Base-by-base conservation (phyloP, 2,113 vertebrate species). In the Calyptomena viridis region DNA sequence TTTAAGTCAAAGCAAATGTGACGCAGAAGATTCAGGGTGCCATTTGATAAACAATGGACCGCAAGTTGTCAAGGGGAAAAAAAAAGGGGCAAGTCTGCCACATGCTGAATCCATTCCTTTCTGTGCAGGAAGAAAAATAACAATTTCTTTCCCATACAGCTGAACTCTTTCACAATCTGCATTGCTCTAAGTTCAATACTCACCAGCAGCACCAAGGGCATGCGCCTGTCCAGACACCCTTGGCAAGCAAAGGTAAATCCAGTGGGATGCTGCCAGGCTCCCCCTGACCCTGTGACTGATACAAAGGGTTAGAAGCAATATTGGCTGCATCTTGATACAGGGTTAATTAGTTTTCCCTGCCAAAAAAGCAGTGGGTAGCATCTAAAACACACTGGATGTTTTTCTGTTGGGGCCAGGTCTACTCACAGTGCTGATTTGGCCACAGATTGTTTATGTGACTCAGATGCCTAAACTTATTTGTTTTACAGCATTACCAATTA, bases 401-500 rank as follows among this genome's bases (percentile, higher is more conserved):
- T 91, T 92, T 55, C 60, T 8, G 0, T 17, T 64, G 12, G 37
- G 73, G 53, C 46, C 52, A n/a, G 53, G 30, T 78, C 75, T 79
- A 11, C 80, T 95, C 80, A 76, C 8, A 14, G 84, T 62, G 84
- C 64, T 87, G 59, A 79, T 96, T 77, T 87, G 72, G 74, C 46
- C 3, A 8, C 77, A 95, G 79, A 79, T 63, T 97, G 84, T 67
- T 66, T 39, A 14, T 23, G 63, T 92, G 92, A 90, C 94, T 96
- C 91, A 40, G 56, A 96, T 89, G 59, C 40, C 87, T 95, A 95
- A 97, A 97, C 85, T 89, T 80, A 93, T 91, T 76, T 89, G 56
- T 87, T 97, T 86, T 95, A 95, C 72, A 85, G 95, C 94, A 94
- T 97, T 98, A 97, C 91, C 82, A 7, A 85, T 92, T 82, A 79